phyloP scores from a whole-genome alignment of 2,113 vertebrate genomes.

The Sorex fumeus region DNA sequence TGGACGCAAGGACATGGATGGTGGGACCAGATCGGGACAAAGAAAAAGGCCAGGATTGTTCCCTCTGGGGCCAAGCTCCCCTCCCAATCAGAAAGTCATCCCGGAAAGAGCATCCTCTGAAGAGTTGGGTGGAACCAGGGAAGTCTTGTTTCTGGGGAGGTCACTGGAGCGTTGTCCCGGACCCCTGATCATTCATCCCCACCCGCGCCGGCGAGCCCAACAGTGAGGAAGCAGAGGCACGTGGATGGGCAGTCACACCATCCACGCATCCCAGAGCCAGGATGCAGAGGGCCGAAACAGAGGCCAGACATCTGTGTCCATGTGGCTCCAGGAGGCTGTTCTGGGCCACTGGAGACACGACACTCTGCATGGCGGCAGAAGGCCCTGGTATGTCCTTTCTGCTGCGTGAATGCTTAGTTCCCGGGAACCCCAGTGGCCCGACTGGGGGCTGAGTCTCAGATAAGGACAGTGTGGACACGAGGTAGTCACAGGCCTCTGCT shows the following conservation, averaged over 20 bases:
- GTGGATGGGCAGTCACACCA: background rate
- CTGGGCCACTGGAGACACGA: no score
- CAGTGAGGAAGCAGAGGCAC: background rate
- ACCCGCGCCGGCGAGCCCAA: background rate
- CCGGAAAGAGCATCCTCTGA: background rate
- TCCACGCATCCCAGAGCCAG: background rate
- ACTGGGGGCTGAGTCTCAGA: background rate
- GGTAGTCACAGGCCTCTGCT: constrained; percentile 71
- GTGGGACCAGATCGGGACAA: background rate
- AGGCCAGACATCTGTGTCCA: no score
- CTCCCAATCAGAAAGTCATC: no score
- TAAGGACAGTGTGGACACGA: constrained; percentile 64
- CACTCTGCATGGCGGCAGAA: background rate
- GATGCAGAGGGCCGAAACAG: no score
- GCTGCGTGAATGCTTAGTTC: background rate
- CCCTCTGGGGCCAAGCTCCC: background rate
- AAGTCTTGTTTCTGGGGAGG: no score
- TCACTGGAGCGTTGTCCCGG: background rate
- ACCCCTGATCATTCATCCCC: no score
- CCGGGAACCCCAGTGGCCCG: background rate
- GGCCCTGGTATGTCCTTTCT: background rate
- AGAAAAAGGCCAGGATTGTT: background rate
- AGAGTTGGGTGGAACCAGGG: background rate
- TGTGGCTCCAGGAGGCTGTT: no score
- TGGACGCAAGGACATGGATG: no score